A percentile compares a stretch with the other conserved stretches of the same genome.
Conservation (phyloP, 2,113 vertebrate species). For the Gobio gobio region DNA sequence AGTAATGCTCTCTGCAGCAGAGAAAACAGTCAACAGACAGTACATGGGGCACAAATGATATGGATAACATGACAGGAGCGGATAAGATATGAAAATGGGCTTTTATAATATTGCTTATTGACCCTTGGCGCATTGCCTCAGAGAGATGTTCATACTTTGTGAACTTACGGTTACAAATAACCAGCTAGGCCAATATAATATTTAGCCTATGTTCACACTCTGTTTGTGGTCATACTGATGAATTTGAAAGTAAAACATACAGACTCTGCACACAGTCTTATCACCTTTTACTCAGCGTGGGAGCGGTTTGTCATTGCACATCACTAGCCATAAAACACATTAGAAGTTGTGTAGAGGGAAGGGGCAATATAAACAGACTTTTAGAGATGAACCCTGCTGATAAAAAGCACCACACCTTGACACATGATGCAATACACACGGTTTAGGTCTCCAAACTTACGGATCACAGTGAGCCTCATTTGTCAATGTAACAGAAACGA, state of each 20-base stretch:
- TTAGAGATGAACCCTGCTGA: background rate
- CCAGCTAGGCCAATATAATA: background rate
- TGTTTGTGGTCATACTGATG: background rate
- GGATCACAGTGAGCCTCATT: no score
- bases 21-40: background rate
- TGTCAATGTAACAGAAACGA: no score
- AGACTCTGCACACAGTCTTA: background rate
- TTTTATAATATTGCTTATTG: background rate
- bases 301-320: background rate
- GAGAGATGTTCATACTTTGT: background rate
- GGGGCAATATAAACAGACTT: background rate
- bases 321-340: slow-evolving; percentile 8
- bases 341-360: background rate
- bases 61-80: background rate
- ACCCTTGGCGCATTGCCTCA: background rate
- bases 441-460: background rate
- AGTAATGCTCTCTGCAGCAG: background rate
- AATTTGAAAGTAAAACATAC: slow-evolving; percentile 11
- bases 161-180: background rate
- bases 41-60: background rate
- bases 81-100: background rate
- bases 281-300: slow-evolving; percentile 15
- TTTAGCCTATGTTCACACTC: background rate
- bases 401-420: slow-evolving; percentile 15
- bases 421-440: background rate